A percentile compares a stretch with the other conserved stretches of the same genome.
Conservation (phyloP, 2,888 invertebrate species). For the Pseudococcus jackbeardsleyi region DNA sequence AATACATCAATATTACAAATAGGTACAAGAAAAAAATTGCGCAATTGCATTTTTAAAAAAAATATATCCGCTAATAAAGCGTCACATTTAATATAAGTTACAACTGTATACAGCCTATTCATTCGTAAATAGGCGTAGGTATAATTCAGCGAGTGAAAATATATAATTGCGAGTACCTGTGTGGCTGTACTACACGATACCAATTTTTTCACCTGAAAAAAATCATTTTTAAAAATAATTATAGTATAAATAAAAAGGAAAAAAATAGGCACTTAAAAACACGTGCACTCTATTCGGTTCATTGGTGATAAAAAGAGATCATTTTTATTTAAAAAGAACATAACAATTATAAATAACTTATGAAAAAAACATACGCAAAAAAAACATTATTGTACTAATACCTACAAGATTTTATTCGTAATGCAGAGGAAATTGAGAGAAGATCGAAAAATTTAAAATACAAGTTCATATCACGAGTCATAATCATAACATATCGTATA, state of each 20-base stretch:
- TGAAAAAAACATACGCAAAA: slow-evolving; percentile 7
- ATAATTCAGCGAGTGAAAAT: background rate
- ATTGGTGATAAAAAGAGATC: slow-evolving; percentile 48
- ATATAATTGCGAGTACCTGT: background rate
- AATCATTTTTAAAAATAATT: background rate
- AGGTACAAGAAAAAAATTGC: background rate
- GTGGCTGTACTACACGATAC: background rate
- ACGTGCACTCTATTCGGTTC: slow-evolving; percentile 11
- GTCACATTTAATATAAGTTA: slow-evolving; percentile 1
- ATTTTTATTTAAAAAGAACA: slow-evolving; percentile 10
- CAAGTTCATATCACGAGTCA: slow-evolving; percentile 29
- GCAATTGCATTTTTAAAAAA: slow-evolving; percentile 18
- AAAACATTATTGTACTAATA: slow-evolving; percentile 50
- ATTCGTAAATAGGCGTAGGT: background rate
- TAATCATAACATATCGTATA: background rate
- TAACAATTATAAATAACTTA: slow-evolving; percentile 6
- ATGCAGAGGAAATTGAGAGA: background rate
- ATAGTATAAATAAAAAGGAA: background rate
- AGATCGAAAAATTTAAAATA: background rate
- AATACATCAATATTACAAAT: background rate
- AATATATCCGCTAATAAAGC: slow-evolving; percentile 37
- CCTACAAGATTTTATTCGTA: slow-evolving; percentile 9
- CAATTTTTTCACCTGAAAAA: background rate
- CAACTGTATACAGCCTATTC: background rate
- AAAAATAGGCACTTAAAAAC: slow-evolving; percentile 49